phyloP scores from a whole-genome alignment of 1,140 invertebrate species.

The Temnothorax curvispinosus region DNA sequence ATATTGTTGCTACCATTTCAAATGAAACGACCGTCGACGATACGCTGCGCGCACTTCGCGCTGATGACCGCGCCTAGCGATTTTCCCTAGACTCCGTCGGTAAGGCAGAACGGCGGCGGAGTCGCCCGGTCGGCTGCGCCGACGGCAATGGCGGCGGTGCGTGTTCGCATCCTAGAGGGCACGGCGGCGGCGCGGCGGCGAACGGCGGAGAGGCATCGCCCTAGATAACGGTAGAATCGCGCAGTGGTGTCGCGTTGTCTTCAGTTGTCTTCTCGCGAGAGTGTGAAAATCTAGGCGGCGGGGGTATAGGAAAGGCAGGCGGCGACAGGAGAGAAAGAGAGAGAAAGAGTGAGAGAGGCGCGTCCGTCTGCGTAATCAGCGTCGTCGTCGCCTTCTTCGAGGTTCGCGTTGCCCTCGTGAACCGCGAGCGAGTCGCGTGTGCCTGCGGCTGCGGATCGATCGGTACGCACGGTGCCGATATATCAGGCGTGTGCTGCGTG shows the following conservation, averaged over 20 bases:
- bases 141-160: not conserved
- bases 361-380: constrained; percentile 6
- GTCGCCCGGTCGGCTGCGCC: constrained; percentile 3
- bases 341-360: constrained; percentile 34
- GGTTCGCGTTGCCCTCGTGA: constrained; percentile 26
- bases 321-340: constrained; percentile 17
- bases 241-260: constrained; percentile 70
- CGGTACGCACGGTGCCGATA: constrained; percentile 30
- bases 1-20: too few species aligned
- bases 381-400: constrained; percentile 35
- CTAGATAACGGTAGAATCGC: constrained; percentile 84
- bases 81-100: not conserved
- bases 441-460: constrained; percentile 28
- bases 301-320: constrained; percentile 30
- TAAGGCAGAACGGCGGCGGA: not conserved
- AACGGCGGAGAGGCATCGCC: constrained; percentile 82
- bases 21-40: too few species aligned
- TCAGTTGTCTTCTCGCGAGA: constrained; percentile 66
- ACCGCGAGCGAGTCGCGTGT: constrained; percentile 2
- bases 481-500: constrained; percentile 24
- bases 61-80: not conserved
- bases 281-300: constrained; percentile 60
- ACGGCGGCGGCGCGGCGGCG: constrained; percentile 66
- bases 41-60: too few species aligned
- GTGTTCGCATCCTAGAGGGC: constrained; percentile 64